Base-by-base conservation (phyloP, 1,140 invertebrate genomes). In the Hylaeus anthracinus region DNA sequence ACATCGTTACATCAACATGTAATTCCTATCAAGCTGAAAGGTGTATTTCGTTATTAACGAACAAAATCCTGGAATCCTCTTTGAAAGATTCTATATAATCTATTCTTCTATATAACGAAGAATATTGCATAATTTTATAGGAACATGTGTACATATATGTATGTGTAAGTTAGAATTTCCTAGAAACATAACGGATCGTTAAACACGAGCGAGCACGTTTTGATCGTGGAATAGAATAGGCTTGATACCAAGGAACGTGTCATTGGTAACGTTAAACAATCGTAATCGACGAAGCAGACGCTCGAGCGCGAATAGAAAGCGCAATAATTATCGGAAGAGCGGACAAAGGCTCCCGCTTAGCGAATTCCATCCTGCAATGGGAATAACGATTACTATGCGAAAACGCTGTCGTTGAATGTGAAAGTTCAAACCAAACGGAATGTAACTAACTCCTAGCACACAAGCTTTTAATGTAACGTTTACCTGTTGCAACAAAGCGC, bases 401-500 rank as follows among this genome's bases (percentile, higher is more conserved):
- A 79, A 79, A 79, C 77, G 61, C 63, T 51, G n/a, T 72, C 70
- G 77, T 65, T 71, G 70, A 79, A 79, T 79, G 77, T 79, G 77
- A 79, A 79, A 79, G 77, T 79, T 79, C 77, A 79, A 37, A 41
- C 41, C 12, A 64, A 41, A 63, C 56, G 76, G 76, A 63, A 78
- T 78, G 76, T 37, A 71, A 71, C 45, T 43, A 39, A 63, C 26
- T 37, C 14, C 37, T 1, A n/a, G 45, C 15, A 45, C 61, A 12
- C 9, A 53, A 45, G 45, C 58, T 78, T 72, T 78, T 78, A 72
- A 64, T 48, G 69, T 39, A 56, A 64, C 76, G 39, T 72, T 77
- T 64, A 63, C 48, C 37, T 63, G 58, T 70, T n/a, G 56, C 76
- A 63, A 78, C 75, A 70, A 78, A 72, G 37, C 58, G 9, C 61